Conservation (phyloP, 2,797 vertebrate genomes). For the Phoxinus dragarum region DNA sequence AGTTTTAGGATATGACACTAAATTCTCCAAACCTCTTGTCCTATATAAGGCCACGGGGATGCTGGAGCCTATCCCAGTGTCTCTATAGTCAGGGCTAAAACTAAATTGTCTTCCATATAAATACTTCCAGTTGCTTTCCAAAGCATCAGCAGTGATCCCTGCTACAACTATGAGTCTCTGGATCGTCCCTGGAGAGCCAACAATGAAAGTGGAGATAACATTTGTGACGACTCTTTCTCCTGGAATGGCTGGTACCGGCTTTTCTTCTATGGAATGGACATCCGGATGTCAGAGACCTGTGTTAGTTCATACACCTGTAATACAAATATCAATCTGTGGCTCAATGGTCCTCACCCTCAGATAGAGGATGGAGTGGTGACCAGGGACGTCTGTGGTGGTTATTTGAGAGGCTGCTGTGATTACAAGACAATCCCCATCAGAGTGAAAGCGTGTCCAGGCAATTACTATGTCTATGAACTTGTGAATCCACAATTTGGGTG, state of each 20-base stretch:
- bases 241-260: constrained; percentile 45
- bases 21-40: no score
- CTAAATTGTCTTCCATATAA: no score
- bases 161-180: background rate
- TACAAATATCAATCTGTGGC: accelerated
- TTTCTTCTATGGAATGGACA: constrained; percentile 29
- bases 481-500: no score
- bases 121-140: background rate
- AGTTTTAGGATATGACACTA: no score
- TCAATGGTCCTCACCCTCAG: background rate
- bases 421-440: background rate
- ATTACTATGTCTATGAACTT: no score
- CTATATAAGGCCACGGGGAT: no score
- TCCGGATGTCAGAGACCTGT: constrained; percentile 3
- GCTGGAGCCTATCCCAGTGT: no score
- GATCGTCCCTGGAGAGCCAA: constrained; percentile 40
- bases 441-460: background rate
- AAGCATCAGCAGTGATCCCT: background rate
- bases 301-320: background rate
- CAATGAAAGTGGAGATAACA: background rate
- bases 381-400: background rate
- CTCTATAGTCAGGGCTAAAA: no score
- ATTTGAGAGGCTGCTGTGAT: background rate
- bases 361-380: background rate
- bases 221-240: background rate